A percentile compares a stretch with the other conserved stretches of the same genome.
These are phyloP conservation scores for Noctilio leporinus DNA, from an alignment of 2,113 vertebrate species.

Conservation along the genomic window DNA sequence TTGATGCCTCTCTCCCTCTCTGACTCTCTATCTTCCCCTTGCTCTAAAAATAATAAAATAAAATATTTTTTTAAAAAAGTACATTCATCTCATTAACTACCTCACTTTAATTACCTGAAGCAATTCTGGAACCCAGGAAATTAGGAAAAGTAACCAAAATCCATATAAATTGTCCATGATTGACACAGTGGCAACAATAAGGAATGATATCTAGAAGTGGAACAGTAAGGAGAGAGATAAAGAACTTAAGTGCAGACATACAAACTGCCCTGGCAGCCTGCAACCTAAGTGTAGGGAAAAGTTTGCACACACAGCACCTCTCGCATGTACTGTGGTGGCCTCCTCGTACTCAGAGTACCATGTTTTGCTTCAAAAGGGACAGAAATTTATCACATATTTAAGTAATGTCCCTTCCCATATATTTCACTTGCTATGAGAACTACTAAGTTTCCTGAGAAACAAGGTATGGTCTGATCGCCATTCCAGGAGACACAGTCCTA, in stretches of 20 bases:
- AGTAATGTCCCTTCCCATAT: background rate
- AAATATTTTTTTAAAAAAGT: too few relatives aligned
- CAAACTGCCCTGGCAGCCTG: background rate
- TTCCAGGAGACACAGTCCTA: background rate
- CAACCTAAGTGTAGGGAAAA: background rate
- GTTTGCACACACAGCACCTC: background rate
- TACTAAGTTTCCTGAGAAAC: background rate
- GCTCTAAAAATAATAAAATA: too few relatives aligned
- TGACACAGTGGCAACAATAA: background rate
- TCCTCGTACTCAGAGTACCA: background rate
- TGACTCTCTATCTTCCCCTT: too few relatives aligned
- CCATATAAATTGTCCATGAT: background rate
- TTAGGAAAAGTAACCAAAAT: background rate
- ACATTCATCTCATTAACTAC: background rate
- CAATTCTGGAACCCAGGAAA: background rate
- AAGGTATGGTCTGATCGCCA: background rate
- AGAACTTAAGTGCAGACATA: background rate
- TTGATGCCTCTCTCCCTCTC: too few relatives aligned
- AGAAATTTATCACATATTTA: background rate
- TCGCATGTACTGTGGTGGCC: background rate
- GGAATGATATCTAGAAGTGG: background rate
- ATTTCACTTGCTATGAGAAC: background rate
- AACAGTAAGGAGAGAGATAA: background rate
- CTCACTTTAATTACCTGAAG: background rate
- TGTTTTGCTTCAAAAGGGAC: background rate